Base-by-base conservation (phyloP, 2,113 vertebrate genomes). In the Indicator maculatus region DNA sequence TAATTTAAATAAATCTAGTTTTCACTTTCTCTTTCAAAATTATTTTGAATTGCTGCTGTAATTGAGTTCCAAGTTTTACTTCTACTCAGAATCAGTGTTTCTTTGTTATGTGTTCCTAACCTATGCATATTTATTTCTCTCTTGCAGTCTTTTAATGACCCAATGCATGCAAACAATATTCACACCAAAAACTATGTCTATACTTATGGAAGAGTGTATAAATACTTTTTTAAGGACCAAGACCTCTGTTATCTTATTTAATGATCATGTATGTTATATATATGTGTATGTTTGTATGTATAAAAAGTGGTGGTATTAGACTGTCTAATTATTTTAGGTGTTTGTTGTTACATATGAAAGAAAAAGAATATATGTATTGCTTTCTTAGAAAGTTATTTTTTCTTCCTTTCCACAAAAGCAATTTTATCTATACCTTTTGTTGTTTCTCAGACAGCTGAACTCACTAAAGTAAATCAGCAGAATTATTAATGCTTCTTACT, bases 1-100 rank as follows among this genome's bases (percentile, higher is more conserved):
- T 86, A 4, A 87, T 90, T 93, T 95, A 93, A 96, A 93, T 94
- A 93, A 89, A 90, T 61, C 67, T 19, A 91, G 18, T 24, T 80
- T 94, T 61, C 75, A 63, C 84, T 93, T 89, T 93, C 17, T 91
- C 64, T 76, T 90, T 82, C 53, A 91, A 67, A 96, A 76, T 70
- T 67, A 60, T 65, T 88, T 87, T 91, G 65, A 89, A 77, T 81
- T 95, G 31, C 65, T 86, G 26, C 45, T 83, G 10, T 66, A 41
- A 64, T 81, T 91, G 26, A 79, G 58, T 79, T 89, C 33, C 13
- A 66, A 78, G 77, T 94, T 93, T 77, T 17, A 28, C 28, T 75
- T 64, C 12, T 58, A 82, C 65, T 84, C 28, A 72, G 78, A 88
- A 82, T 55, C 52, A 2, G 82, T 11, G 69, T 83, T 64, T 3